Percentiles rank a stretch among this genome's conserved stretches.
These are phyloP conservation scores for Cherax quadricarinatus DNA, from an alignment of 1,140 invertebrate species.

Conservation along the genomic window DNA sequence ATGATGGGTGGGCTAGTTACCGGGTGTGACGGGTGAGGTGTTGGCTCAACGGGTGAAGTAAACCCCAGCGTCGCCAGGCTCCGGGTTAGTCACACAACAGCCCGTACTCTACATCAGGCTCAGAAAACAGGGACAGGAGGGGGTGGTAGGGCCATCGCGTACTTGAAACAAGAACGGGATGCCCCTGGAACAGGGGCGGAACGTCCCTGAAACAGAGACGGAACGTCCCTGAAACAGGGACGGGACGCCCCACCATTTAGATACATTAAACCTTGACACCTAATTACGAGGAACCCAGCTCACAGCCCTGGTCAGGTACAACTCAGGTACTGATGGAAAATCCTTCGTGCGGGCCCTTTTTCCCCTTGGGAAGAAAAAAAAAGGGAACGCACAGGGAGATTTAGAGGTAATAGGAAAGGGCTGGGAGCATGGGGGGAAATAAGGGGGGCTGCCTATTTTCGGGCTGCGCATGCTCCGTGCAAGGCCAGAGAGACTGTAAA, in stretches of 20 bases:
- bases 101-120: slow-evolving; percentile 57
- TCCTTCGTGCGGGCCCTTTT: background rate
- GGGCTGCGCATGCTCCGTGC: slow-evolving; percentile 49
- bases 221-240: background rate
- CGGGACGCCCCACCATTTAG: background rate
- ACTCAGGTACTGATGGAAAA: background rate
- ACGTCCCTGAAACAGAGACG: background rate
- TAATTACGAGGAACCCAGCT: slow-evolving; percentile 16
- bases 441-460: slow-evolving; percentile 8
- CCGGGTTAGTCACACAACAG: slow-evolving; percentile 39
- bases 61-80: background rate
- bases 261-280: slow-evolving; percentile 23
- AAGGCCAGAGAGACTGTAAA: slow-evolving; percentile 71
- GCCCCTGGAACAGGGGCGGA: no score
- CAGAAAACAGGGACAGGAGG: background rate
- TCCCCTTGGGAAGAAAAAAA: background rate
- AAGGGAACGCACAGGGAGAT: background rate
- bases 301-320: slow-evolving; percentile 23
- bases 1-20: no score
- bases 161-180: no score
- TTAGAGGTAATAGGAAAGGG: slow-evolving; percentile 63
- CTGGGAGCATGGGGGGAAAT: slow-evolving; percentile 51
- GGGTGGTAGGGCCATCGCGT: background rate
- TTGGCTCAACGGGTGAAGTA: no score
- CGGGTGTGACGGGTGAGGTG: no score